These are phyloP conservation scores for Hipposideros armiger DNA, from an alignment of 2,113 vertebrate genomes.

Conservation along the genomic window DNA sequence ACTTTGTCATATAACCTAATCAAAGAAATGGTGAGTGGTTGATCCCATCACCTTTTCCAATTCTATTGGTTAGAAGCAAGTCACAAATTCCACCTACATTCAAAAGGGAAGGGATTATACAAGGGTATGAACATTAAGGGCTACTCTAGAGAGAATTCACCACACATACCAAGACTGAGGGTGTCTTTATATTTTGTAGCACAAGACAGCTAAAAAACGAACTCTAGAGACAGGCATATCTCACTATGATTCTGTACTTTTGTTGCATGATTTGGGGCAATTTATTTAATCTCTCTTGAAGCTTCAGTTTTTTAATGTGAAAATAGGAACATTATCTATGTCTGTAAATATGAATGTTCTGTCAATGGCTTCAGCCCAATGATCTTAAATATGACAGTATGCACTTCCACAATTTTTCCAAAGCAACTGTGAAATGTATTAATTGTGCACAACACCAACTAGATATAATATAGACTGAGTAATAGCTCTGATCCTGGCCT, in stretches of 20 bases:
- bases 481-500: not conserved
- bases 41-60: not conserved
- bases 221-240: not conserved
- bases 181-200: not conserved
- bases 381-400: not conserved
- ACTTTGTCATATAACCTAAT: not conserved
- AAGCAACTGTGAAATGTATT: not conserved
- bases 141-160: not conserved
- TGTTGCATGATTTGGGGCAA: not conserved
- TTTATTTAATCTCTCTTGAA: not conserved
- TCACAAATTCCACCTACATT: not conserved
- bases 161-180: not conserved
- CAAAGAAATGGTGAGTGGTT: not conserved
- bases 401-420: not conserved
- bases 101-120: not conserved
- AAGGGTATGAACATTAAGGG: not conserved
- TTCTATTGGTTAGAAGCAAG: not conserved
- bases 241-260: not conserved
- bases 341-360: not conserved
- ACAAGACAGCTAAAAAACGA: not conserved
- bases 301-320: conserved; percentile 16
- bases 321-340: not conserved
- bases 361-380: not conserved
- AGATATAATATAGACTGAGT: not conserved
- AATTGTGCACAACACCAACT: not conserved